A percentile compares a stretch with the other conserved stretches of the same genome.
Conservation (phyloP, 2,113 vertebrate species). For the Bagarius yarrelli region DNA sequence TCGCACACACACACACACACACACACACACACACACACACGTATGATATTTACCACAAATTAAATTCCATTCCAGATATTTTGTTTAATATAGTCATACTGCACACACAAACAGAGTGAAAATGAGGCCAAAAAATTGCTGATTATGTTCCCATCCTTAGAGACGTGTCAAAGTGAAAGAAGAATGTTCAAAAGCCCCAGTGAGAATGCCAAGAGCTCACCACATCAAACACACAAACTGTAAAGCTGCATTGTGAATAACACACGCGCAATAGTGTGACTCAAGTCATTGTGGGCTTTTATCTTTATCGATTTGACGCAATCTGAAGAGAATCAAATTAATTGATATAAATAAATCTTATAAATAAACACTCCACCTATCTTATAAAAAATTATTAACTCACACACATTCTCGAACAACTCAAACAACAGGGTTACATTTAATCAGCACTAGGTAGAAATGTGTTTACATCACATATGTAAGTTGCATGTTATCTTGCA, state of each 20-base stretch:
- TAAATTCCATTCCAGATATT: too few species aligned
- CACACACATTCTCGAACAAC: not conserved
- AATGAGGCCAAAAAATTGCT: constrained; percentile 53
- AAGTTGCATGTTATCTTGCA: constrained; percentile 13
- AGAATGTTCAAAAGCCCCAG: constrained; percentile 12
- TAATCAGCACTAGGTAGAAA: not conserved
- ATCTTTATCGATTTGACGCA: not conserved
- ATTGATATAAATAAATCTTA: not conserved
- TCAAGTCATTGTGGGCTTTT: not conserved
- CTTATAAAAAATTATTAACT: too few species aligned
- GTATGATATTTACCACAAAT: too few species aligned
- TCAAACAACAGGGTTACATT: not conserved
- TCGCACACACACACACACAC: too few species aligned
- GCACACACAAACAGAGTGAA: not conserved
- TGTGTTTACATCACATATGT: not conserved
- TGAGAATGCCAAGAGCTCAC: constrained; percentile 18
- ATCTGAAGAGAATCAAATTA: too few species aligned
- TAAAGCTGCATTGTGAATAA: not conserved
- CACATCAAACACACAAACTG: constrained; percentile 37
- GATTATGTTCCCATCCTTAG: constrained; percentile 35
- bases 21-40: too few species aligned
- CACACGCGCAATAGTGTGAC: not conserved
- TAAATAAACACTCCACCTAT: too few species aligned
- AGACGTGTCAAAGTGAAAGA: constrained; percentile 40
- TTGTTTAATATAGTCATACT: too few species aligned